Evolutionary conservation across 1,140 invertebrate species (phyloP), one percentile per base, ranked within the genome.

Genomic region (Linepithema humile): DNA sequence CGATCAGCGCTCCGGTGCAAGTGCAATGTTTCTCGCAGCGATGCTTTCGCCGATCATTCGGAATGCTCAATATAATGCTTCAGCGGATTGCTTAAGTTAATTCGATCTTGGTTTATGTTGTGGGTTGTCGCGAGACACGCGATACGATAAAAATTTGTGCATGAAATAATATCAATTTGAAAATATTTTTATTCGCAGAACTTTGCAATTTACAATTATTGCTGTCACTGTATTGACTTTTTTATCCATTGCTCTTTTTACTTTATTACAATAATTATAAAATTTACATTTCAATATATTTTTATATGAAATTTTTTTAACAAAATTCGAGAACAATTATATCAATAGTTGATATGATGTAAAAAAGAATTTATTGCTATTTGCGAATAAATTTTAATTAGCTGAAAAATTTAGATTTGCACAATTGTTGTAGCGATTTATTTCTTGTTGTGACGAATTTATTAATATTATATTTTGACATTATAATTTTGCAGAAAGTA

Each of bases 21-120:
- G 32, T n/a, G 20, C 69, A 35, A 82, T 73, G 65, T 38, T 60
- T 73, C 20, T 48, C 69, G 69, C 78, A 50, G 67, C 78, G 67
- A 23, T 40, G 53, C 55, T 59, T 59, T 17, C 20, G 20, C 38
- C 69, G 78, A 60, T 57, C 35, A 55, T 60, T 60, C 17, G 48
- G 45, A 69, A 69, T 43, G 67, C 55, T 40, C 23, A 23, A 70
- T 55, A 43, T 70, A 55, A 64, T 9, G 48, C 64, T 40, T 10
- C 32, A 26, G n/a, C 48, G 62, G 35, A 67, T 78, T 23, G 38
- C 50, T 64, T 77, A 50, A 67, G 43, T 65, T 70, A 70, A 69
- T 80, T 35, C 23, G 35, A 80, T 70, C 67, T 43, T 60, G 20
- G 9, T 38, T 67, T 20, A 26, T 38, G 32, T 35, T 67, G 40